These are phyloP conservation scores for Berghia stephanieae DNA, from an alignment of 1,140 invertebrate genomes.

Conservation along the genomic window DNA sequence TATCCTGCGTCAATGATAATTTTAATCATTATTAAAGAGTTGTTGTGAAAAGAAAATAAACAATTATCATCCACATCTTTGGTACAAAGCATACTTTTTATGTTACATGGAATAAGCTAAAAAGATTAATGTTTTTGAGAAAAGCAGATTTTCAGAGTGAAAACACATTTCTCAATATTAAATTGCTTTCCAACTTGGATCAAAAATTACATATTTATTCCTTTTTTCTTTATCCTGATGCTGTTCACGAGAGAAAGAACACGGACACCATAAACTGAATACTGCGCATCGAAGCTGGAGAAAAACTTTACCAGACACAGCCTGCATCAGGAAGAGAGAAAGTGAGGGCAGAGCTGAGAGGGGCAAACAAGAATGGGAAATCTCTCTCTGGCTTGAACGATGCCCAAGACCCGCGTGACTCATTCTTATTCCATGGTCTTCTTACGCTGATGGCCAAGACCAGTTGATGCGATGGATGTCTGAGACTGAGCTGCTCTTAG, in stretches of 20 bases:
- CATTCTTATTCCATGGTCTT: slow-evolving; percentile 64
- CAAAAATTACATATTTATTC: neutral
- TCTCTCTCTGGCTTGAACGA: slow-evolving; percentile 81
- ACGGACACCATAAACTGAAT: slow-evolving; percentile 80
- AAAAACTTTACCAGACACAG: slow-evolving; percentile 89
- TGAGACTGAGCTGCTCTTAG: slow-evolving; percentile 82
- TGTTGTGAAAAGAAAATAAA: too few relatives aligned
- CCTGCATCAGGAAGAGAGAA: slow-evolving; percentile 87
- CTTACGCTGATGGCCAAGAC: slow-evolving; percentile 82
- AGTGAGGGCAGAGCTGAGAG: slow-evolving; percentile 81
- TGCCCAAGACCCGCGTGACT: slow-evolving; percentile 62
- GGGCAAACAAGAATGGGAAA: slow-evolving; percentile 81
- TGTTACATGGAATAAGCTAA: too few relatives aligned
- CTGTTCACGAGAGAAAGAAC: slow-evolving; percentile 83
- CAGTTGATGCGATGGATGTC: slow-evolving; percentile 83
- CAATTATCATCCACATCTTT: too few relatives aligned
- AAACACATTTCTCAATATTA: too few relatives aligned
- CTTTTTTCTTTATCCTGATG: slow-evolving; percentile 72
- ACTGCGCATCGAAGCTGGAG: slow-evolving; percentile 79
- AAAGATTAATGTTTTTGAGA: too few relatives aligned
- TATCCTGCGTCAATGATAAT: too few relatives aligned
- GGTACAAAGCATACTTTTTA: too few relatives aligned
- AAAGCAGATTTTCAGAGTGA: too few relatives aligned
- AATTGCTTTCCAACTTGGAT: neutral
- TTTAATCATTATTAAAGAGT: too few relatives aligned